phyloP scores from a whole-genome alignment of 2,797 vertebrate species.

The Nothura maculosa region DNA sequence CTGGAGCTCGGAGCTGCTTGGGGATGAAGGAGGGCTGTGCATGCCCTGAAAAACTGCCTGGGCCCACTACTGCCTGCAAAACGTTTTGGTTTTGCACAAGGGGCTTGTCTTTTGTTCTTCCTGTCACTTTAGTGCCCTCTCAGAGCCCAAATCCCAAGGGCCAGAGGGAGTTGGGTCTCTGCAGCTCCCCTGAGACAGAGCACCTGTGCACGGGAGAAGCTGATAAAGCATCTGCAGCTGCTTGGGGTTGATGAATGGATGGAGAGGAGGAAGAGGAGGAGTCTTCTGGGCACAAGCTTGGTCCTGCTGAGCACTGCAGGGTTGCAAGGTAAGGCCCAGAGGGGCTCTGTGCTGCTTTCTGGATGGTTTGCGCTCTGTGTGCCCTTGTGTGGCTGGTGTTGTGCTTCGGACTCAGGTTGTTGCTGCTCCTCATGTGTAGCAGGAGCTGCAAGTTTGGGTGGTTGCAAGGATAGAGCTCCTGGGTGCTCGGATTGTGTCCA shows the following conservation, averaged over 20 bases:
- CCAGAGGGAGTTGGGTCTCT: neutral
- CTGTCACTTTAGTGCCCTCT: neutral
- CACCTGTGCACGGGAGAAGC: constrained; percentile 25
- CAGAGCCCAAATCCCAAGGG: neutral
- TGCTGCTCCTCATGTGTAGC: neutral
- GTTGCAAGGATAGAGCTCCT: neutral
- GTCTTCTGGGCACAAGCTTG: neutral
- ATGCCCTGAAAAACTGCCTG: neutral
- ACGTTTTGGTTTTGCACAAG: neutral
- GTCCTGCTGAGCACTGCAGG: neutral
- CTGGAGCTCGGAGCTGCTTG: neutral
- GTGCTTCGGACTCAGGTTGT: neutral
- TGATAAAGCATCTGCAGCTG: constrained; percentile 52
- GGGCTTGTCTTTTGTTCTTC: neutral
- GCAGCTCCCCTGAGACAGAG: neutral
- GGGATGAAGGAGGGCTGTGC: neutral
- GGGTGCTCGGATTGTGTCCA: neutral
- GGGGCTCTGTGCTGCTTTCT: neutral
- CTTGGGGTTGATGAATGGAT: neutral
- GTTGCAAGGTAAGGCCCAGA: neutral
- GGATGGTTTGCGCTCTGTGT: neutral
- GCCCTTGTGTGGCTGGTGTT: neutral
- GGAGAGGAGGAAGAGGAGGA: neutral
- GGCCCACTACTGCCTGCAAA: neutral
- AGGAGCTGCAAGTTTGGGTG: no score